Evolutionary conservation across 1,140 invertebrate genomes (phyloP).

Genomic region (Drosophila leontia): DNA sequence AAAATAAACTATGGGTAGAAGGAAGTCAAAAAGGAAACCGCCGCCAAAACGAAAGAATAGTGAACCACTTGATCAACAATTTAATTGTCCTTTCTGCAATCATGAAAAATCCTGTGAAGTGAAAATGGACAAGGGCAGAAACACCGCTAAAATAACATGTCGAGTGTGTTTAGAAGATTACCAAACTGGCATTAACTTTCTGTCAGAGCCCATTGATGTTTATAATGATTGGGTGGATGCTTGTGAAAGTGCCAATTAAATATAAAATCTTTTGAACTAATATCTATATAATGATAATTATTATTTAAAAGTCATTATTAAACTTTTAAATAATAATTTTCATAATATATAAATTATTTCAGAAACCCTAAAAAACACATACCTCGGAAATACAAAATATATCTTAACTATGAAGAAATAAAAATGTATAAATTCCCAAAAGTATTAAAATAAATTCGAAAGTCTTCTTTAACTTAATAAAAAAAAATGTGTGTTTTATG

Average conservation of each 20-base stretch:
- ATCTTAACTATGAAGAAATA: neutral
- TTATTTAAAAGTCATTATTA: no score
- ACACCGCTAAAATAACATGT: constrained; percentile 96
- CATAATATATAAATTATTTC: neutral
- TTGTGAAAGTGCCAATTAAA: constrained; percentile 95
- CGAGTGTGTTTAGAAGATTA: constrained; percentile 98
- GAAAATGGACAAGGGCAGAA: constrained; percentile 98
- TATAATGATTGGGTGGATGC: constrained; percentile 99
- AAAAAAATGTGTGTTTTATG: neutral
- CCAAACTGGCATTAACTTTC: constrained; percentile 97
- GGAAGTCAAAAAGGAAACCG: constrained; percentile 98
- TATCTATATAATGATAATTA: neutral
- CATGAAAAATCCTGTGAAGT: constrained; percentile 99
- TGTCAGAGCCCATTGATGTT: constrained; percentile 99
- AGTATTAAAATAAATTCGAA: neutral
- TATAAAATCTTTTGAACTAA: neutral
- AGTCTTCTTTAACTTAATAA: neutral
- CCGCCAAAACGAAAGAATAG: constrained; percentile 89
- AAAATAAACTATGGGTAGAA: constrained; percentile 91
- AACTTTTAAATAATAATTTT: neutral
- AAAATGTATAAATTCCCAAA: neutral
- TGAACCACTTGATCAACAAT: constrained; percentile 94
- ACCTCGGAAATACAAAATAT: neutral
- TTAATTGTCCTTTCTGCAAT: constrained; percentile 99
- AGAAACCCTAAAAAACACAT: neutral